A percentile compares a stretch with the other conserved stretches of the same genome.
These are phyloP conservation scores for Eledona agricola DNA, from an alignment of 2,888 invertebrate species.

Conservation along the genomic window DNA sequence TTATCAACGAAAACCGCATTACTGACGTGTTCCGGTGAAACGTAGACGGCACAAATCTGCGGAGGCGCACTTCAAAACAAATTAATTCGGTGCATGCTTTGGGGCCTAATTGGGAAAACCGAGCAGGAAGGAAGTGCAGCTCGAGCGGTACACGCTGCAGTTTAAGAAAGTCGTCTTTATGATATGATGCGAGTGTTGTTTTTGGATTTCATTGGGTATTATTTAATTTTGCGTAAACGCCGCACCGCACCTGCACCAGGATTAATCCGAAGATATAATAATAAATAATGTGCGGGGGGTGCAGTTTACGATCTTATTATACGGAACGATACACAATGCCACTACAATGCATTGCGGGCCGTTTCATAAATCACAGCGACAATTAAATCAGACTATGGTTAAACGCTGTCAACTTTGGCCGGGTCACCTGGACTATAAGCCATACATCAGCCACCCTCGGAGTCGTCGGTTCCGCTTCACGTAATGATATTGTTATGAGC, in stretches of 20 bases:
- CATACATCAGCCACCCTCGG: slow-evolving; percentile 43
- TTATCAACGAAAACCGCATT: too few relatives aligned
- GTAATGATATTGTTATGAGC: slow-evolving; percentile 35
- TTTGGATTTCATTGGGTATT: too few relatives aligned
- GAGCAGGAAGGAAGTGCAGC: slow-evolving; percentile 22
- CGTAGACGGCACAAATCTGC: slow-evolving; percentile 11
- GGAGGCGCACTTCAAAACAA: slow-evolving; percentile 14
- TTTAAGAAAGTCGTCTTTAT: slow-evolving; percentile 19
- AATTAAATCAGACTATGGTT: slow-evolving; percentile 60
- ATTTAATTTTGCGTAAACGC: too few relatives aligned
- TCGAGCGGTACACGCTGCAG: slow-evolving; percentile 16
- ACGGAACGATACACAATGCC: slow-evolving; percentile 47
- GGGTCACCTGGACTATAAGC: slow-evolving; percentile 55
- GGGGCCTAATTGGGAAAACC: slow-evolving; percentile 22
- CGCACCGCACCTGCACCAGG: too few relatives aligned
- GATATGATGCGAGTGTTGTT: too few relatives aligned
- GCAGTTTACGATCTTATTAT: slow-evolving; percentile 30
- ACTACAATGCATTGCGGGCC: slow-evolving; percentile 52
- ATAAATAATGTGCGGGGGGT: slow-evolving; percentile 23
- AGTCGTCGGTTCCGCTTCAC: slow-evolving; percentile 23
- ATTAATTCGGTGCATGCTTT: slow-evolving; percentile 27
- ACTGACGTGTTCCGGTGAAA: too few relatives aligned
- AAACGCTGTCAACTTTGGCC: slow-evolving; percentile 57
- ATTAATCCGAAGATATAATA: slow-evolving; percentile 7
- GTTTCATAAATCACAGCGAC: slow-evolving; percentile 58